Base-by-base conservation (phyloP, 2,888 invertebrate genomes). In the Philereme vetulata region DNA sequence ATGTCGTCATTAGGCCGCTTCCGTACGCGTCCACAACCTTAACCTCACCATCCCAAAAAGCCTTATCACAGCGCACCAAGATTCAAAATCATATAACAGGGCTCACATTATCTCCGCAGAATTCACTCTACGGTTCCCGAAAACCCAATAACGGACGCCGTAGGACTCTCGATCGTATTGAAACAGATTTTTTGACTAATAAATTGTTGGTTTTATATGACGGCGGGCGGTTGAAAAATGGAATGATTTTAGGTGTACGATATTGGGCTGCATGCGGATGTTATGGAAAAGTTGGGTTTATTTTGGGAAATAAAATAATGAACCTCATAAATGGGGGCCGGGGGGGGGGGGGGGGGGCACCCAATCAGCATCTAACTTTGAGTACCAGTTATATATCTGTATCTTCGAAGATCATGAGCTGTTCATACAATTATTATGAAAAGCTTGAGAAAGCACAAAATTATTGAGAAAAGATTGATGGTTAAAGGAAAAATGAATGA, bases 1-100 rank as follows among this genome's bases (percentile, higher is more conserved):
- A 77, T 78, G 84, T 84, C 87, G 85, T 90, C 91, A 90, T 91
- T 90, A 91, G 90, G 84, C 80, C 83, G 86, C 84, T 90, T 90
- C 89, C 90, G 89, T 73, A 77, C 74, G 74, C 68, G 73, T 76
- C 71, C 67, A 58, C 78, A 77, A 72, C 71, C 58, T 71, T 71
- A 78, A 72, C 64, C 65, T 58, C 71, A 63, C 79, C 65, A 47
- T 60, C 51, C 56, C 60, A 66, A 58, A n/a, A 68, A 63, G 48
- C 72, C 72, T 79, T 77, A 80, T 78, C 74, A 51, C 69, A 75
- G 67, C 62, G 68, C 70, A 55, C 68, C 69, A 76, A 77, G 72
- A 72, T 62, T 72, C 68, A 71, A 69, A 76, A 72, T 80, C 68
- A 66, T 67, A 67, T 67, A 72, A 49, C 66, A 56, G 52, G 59